Conservation (phyloP, 2,888 invertebrate genomes). For the Eurois occulta region DNA sequence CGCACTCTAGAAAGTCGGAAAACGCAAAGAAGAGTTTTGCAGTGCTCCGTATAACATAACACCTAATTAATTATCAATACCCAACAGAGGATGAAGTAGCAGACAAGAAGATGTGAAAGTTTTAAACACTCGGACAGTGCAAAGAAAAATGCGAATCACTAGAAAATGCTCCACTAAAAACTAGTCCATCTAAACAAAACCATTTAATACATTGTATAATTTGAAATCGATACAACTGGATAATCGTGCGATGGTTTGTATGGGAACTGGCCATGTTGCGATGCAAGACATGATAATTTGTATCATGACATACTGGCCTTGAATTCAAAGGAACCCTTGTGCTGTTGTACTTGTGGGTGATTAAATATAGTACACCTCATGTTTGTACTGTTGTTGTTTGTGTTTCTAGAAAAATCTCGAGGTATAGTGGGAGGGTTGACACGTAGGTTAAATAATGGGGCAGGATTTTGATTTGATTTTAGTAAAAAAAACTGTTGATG, state of each 20-base stretch:
- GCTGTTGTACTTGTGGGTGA: constrained; percentile 45
- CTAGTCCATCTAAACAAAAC: constrained; percentile 49
- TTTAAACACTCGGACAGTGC: constrained; percentile 7
- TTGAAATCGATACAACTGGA: constrained; percentile 63
- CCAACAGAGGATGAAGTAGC: constrained; percentile 42
- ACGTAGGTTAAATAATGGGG: background rate
- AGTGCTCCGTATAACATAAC: background rate
- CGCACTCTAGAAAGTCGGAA: background rate
- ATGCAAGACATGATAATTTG: constrained; percentile 63
- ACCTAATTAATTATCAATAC: constrained; percentile 30
- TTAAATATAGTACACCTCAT: constrained; percentile 55
- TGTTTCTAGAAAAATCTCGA: background rate
- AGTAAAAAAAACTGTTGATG: background rate
- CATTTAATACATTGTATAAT: constrained; percentile 50
- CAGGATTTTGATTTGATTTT: background rate
- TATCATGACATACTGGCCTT: constrained; percentile 67
- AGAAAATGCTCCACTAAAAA: constrained; percentile 39
- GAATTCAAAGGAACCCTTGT: constrained; percentile 65
- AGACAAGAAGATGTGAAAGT: constrained; percentile 46
- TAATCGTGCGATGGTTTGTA: constrained; percentile 53
- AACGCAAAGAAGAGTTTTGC: background rate
- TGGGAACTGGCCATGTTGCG: constrained; percentile 63
- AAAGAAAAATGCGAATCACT: constrained; percentile 35
- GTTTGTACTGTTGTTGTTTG: constrained; percentile 24
- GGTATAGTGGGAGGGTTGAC: background rate